Evolutionary conservation across 2,113 vertebrate genomes (phyloP), one percentile per base, ranked within the genome.

Genomic region (Centropus bengalensis): DNA sequence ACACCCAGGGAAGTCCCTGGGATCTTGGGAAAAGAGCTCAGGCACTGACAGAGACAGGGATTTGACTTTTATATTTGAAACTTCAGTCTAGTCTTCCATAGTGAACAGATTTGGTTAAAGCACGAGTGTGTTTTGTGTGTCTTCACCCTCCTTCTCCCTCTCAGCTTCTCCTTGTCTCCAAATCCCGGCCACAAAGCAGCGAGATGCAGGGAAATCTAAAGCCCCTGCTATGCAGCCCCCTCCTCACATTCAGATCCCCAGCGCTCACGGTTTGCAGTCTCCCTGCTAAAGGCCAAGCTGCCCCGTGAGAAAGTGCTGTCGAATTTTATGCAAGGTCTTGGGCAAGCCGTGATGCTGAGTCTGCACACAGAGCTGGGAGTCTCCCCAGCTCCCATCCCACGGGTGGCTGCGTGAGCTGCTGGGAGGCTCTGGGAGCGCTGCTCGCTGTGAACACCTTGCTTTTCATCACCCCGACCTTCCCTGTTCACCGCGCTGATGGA

Each of bases 211-310:
- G 20, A 81, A 86, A 91, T 10, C 16, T 5, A 3, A 14, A 27
- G 70, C 9, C 91, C 17, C 64, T 28, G 52, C 55, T n/a, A 32
- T 21, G 18, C 42, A 6, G 73, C 75, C 40, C 44, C 49, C 68
- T 1, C 0, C 14, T 54, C 32, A 2, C 27, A 20, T 13, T n/a
- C 1, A 12, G 27, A 3, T 2, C 21, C 27, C 10, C 0, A 0
- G 1, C 18, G 60, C 4, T 23, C 1, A 26, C 18, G 5, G 22
- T 1, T 59, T 27, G 73, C 26, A 12, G 16, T 7, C 5, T 8
- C 68, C n/a, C 45, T 54, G 85, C 59, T 13, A 7, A 11, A 30
- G 69, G 44, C 51, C 42, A 32, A 54, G 16, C 8, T 5, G 12
- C 17, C 30, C 67, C 7, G 77, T 8, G 19, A 32, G 42, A 32